Evolutionary conservation across 2,797 vertebrate species (phyloP), one percentile per base, ranked within the genome.

Genomic region (Eidolon dupreanum): DNA sequence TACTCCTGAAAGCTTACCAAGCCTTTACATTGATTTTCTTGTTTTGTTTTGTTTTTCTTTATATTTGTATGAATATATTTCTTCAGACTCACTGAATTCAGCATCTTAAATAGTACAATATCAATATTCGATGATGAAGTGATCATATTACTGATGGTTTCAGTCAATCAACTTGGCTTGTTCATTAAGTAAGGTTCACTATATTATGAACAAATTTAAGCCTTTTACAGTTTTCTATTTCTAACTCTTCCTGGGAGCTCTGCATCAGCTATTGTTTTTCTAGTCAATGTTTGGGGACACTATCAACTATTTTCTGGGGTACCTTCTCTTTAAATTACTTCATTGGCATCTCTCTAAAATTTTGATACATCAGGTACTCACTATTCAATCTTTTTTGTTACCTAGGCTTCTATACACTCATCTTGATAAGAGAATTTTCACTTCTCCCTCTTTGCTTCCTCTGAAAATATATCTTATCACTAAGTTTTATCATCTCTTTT

Each of bases 41-140:
- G 17, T 51, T 82, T 63, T 59, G 49, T 79, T 92, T 77, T 31
- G 93, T 88, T 82, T 11, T 46, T 46, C 10, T 43, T 95, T 87
- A 13, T 65, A 41, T 78, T 79, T 95, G 41, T 79, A 57, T 43
- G 49, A 86, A 73, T 41, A 81, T 55, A n/a, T 97, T 95, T 93
- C 68, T 94, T 88, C 33, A 74, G 43, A 84, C 28, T 49, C 43
- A 49, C 41, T 31, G n/a, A 95, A 71, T 31, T 55, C 53, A 92
- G 73, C 90, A 70, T 71, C 31, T 79, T 85, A 85, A 92, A 17
- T 20, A 88, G 78, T 49, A 68, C 90, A 88, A 89, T 63, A 33
- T 33, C 66, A 77, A 63, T 36, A 90, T 55, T 95, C 53, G 65
- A 0, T 68, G 36, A 82, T 65, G 36, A 59, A 74, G 31, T 65